These are phyloP conservation scores for Adelognathus sp. DNA, from an alignment of 2,888 invertebrate species.

Conservation along the genomic window DNA sequence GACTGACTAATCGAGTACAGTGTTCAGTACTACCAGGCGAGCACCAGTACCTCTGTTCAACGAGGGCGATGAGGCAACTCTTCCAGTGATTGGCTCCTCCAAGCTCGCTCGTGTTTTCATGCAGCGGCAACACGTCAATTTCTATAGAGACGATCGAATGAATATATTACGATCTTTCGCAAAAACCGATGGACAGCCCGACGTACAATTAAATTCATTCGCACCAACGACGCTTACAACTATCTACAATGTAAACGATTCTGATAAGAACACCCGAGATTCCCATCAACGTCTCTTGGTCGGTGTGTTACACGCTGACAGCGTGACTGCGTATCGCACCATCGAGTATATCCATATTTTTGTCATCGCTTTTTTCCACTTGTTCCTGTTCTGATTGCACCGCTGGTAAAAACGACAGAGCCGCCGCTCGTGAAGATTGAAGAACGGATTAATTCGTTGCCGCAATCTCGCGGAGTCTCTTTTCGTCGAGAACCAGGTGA, in stretches of 20 bases:
- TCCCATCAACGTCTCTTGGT: neutral
- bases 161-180: neutral
- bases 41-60: neutral
- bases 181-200: neutral
- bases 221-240: neutral
- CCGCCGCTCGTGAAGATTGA: neutral
- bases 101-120: neutral
- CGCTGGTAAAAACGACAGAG: neutral
- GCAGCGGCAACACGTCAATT: slow-evolving; percentile 12
- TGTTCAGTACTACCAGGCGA: slow-evolving; percentile 18
- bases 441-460: slow-evolving; percentile 22
- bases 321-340: neutral
- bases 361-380: neutral
- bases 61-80: neutral
- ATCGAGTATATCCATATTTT: neutral
- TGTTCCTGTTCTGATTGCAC: neutral
- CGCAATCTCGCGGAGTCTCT: slow-evolving; percentile 6
- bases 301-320: neutral
- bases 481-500: slow-evolving; percentile 5
- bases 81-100: neutral
- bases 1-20: slow-evolving; percentile 59
- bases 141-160: neutral
- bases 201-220: slow-evolving; percentile 15
- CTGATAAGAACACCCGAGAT: neutral
- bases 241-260: slow-evolving; percentile 3